A percentile compares a stretch with the other conserved stretches of the same genome.
phyloP scores from a whole-genome alignment of 2,797 vertebrate genomes.

The Eptatretus atami region DNA sequence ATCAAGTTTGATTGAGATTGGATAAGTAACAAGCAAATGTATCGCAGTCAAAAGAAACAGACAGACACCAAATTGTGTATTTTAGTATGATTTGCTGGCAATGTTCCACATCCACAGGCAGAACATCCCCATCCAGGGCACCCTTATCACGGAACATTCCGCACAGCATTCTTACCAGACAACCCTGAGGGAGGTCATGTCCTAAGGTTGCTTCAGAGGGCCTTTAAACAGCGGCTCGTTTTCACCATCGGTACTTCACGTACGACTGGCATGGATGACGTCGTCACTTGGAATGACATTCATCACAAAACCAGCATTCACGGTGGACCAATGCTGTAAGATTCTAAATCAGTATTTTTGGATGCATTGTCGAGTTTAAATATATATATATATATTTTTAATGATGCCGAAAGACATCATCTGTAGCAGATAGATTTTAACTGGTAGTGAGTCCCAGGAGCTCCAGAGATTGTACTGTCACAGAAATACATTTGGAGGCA shows the following conservation, averaged over 20 bases:
- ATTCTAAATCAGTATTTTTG: background rate
- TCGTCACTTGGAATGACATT: slow-evolving; percentile 89
- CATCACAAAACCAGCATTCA: slow-evolving; percentile 84
- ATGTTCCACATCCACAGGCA: slow-evolving; percentile 18
- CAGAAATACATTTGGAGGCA: too few relatives aligned
- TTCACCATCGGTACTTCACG: slow-evolving; percentile 80
- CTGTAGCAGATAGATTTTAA: too few relatives aligned
- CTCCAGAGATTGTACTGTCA: too few relatives aligned
- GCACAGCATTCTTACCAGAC: slow-evolving; percentile 76
- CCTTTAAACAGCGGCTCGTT: slow-evolving; percentile 68
- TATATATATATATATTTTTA: background rate
- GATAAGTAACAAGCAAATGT: too few relatives aligned
- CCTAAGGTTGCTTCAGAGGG: slow-evolving; percentile 44
- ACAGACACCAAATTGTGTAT: background rate
- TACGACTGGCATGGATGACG: slow-evolving; percentile 71
- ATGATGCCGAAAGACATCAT: background rate
- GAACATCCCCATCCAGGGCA: slow-evolving; percentile 70
- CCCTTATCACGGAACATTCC: slow-evolving; percentile 57
- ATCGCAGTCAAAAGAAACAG: too few relatives aligned
- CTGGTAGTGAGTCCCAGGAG: too few relatives aligned
- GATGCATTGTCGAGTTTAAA: background rate
- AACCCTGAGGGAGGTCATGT: slow-evolving; percentile 65
- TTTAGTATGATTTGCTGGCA: background rate
- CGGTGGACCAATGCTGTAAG: slow-evolving; percentile 61
- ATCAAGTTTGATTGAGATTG: too few relatives aligned